Percentiles rank a stretch among this genome's conserved stretches.
These are phyloP conservation scores for Philopedon plagiatum DNA, from an alignment of 2,888 invertebrate species.

Conservation along the genomic window DNA sequence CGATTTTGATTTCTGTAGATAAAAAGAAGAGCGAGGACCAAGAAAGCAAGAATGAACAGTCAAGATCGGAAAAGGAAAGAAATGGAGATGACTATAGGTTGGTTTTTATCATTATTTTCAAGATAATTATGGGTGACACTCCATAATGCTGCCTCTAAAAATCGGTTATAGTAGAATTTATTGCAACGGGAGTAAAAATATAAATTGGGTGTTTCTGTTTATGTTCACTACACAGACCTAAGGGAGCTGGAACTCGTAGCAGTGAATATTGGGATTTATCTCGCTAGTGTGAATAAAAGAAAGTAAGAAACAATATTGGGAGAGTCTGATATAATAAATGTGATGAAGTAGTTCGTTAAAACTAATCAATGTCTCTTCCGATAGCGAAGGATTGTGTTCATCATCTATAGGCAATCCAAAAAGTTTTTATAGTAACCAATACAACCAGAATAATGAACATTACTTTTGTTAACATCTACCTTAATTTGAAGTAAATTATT, in stretches of 20 bases:
- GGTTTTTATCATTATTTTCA: conserved; percentile 52
- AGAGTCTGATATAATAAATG: too few species aligned
- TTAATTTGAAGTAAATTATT: too few species aligned
- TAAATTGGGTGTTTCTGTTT: conserved; percentile 25
- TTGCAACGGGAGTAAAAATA: conserved; percentile 36
- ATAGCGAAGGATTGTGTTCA: too few species aligned
- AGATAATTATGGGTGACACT: conserved; percentile 8
- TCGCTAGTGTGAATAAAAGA: too few species aligned
- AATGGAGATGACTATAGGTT: conserved; percentile 55
- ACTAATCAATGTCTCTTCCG: too few species aligned
- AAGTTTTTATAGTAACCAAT: too few species aligned
- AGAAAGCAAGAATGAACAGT: conserved; percentile 31
- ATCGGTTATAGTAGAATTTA: conserved; percentile 15
- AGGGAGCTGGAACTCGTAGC: background rate
- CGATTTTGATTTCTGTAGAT: conserved; percentile 63
- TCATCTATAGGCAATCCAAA: too few species aligned
- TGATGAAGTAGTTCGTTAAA: too few species aligned
- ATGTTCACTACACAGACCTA: background rate
- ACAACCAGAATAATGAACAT: too few species aligned
- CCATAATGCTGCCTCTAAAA: conserved; percentile 40
- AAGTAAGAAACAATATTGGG: too few species aligned
- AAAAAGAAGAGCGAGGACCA: conserved; percentile 53
- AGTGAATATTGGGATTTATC: too few species aligned
- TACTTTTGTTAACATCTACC: too few species aligned
- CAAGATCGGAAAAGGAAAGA: conserved; percentile 41